Base-by-base conservation (phyloP, 2,113 vertebrate species). In the Harpagus bidentatus region DNA sequence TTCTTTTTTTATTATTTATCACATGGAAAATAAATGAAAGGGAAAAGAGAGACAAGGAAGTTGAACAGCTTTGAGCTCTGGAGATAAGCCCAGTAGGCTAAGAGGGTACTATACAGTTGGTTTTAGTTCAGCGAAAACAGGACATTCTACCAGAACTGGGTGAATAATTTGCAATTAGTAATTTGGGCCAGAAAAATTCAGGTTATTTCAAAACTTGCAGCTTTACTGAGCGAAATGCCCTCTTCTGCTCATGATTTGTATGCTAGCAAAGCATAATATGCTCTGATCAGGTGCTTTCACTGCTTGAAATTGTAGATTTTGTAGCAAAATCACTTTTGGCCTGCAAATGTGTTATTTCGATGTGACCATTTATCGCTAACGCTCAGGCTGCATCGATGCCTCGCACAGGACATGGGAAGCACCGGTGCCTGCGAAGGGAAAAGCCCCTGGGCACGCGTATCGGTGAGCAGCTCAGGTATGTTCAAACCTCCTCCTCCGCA, bases 41-140 rank as follows among this genome's bases (percentile, higher is more conserved):
- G 18, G 48, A 58, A 29, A 89, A 92, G 78, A 83, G 43, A 85
- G 53, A 86, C 32, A 31, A 80, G 73, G 78, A 95, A 78, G 50
- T 81, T 7, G 36, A 83, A 90, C 21, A 90, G 85, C 82, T 96
- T 85, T 88, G 69, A 90, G 74, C 86, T 90, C 90, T 96, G 97
- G 95, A 96, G 81, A 79, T 76, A 82, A 97, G 95, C 94, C 94
- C 93, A 97, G 93, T 95, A 97, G 96, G 95, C 88, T 94, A 96
- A 92, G 72, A 95, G 93, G 88, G 43, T 88, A 61, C 95, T 94
- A 77, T 16, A 45, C 45, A 53, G 56, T 53, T 88, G 90, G 72
- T 11, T 96, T 95, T 93, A 86, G 76, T 90, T 95, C 94, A 96
- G 90, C 93, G 92, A 92, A 96, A 97, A 0, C 55, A 77, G 89